phyloP scores from a whole-genome alignment of 2,113 vertebrate species.

The Corythaeola cristata region DNA sequence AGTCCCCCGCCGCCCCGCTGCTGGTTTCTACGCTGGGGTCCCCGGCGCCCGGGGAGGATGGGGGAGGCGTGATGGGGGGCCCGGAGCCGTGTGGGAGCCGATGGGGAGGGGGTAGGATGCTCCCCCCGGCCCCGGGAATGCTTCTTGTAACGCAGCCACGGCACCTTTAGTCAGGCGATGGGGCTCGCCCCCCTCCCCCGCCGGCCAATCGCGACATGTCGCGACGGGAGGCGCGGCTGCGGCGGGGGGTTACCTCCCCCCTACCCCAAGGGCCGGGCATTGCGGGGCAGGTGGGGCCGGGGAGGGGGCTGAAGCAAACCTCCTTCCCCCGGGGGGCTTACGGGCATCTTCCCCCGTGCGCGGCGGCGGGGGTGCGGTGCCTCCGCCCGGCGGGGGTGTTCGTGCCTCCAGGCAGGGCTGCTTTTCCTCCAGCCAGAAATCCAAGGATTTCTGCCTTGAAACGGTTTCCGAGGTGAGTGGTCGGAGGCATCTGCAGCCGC shows the following conservation, averaged over 20 bases:
- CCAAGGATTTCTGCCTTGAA: background rate
- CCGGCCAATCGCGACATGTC: conserved; percentile 12
- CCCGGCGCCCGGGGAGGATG: background rate
- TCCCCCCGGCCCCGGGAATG: background rate
- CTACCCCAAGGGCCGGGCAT: background rate
- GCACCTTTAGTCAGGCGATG: background rate
- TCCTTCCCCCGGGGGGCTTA: background rate
- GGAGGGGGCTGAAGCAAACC: background rate
- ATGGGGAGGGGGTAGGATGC: background rate
- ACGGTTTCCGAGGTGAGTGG: conserved; percentile 22
- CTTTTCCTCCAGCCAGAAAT: background rate
- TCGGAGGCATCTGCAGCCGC: conserved; percentile 36
- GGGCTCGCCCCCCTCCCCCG: background rate
- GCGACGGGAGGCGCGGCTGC: background rate
- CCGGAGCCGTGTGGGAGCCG: background rate
- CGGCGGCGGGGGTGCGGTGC: background rate
- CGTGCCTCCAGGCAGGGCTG: background rate
- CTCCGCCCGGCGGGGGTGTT: background rate
- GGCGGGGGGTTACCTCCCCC: background rate
- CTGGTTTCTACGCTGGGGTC: background rate
- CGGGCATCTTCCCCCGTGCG: background rate
- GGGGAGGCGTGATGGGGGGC: background rate
- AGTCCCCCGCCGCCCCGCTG: background rate
- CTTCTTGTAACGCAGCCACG: background rate
- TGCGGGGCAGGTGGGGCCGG: background rate